Conservation (phyloP, 92 coral and sea anemone species). For the Isaurus tuberculatus region DNA sequence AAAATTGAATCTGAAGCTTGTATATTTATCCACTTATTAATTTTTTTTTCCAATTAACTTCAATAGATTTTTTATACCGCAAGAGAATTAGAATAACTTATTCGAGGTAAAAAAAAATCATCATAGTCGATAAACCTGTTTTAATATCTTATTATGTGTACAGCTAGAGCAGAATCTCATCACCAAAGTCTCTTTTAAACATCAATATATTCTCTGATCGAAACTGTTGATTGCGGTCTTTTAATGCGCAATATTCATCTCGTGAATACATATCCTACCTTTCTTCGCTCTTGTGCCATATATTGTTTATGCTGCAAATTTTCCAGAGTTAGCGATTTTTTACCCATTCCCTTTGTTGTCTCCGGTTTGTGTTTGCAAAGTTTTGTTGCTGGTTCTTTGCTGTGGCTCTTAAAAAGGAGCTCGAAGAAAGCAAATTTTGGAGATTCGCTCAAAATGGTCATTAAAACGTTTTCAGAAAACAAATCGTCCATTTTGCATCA, state of each 20-base stretch:
- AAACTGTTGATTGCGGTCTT: background rate
- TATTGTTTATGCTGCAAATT: constrained; percentile 29
- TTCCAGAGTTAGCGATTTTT: constrained; percentile 18
- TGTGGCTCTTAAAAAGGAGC: constrained; percentile 7
- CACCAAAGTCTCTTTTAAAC: no score
- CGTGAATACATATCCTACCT: background rate
- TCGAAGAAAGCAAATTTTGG: constrained; percentile 22
- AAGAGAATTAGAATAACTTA: no score
- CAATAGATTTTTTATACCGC: no score
- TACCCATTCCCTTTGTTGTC: background rate
- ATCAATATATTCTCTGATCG: no score
- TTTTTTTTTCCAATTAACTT: no score
- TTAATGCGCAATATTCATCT: background rate
- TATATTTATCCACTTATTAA: no score
- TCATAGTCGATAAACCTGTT: no score
- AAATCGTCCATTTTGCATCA: constrained; percentile 19
- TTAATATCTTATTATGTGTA: no score
- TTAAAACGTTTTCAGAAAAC: background rate
- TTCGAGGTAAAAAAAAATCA: no score
- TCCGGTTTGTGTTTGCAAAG: constrained; percentile 2
- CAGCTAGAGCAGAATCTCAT: no score
- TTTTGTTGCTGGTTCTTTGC: background rate
- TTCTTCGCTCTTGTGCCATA: constrained; percentile 20
- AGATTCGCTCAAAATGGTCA: constrained; percentile 6
- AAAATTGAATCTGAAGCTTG: no score